Base-by-base conservation (phyloP, 2,888 invertebrate genomes). In the Archips xylosteana region DNA sequence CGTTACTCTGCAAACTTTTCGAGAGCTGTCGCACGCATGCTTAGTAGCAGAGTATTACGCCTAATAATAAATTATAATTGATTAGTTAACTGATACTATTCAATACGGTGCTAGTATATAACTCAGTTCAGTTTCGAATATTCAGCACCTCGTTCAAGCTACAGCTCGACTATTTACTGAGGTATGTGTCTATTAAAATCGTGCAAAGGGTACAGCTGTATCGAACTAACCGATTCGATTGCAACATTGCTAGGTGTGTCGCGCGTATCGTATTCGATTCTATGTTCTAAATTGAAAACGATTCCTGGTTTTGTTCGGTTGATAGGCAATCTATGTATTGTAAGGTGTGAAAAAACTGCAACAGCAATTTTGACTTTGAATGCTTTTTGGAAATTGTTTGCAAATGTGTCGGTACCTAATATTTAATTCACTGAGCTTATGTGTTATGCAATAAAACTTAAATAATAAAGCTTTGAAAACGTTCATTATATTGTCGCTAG, bases 231-330 rank as follows among this genome's bases (percentile, higher is more conserved):
- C 32, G 34, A 68, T 63, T 63, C 68, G 68, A 73, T 73, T 69
- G 73, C 39, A 59, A 59, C 68, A 73, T 64, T 64, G 59, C 68
- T 39, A 63, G 49, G 73, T 49, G 42, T 69, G 68, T 64, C 57
- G 39, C 61, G 62, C 67, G 68, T 64, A 59, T 68, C 68, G 57
- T n/a, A 60, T 72, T 49, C 63, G 59, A 49, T 59, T 68, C 66
- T 59, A 69, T 64, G 64, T 68, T 69, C 54, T 62, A 73, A 73
- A 73, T 73, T 73, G 73, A 73, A 72, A 73, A 59, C 68, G 73
- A 69, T 73, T 64, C 68, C 42, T 36, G 57, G 68, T 71, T 67
- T 62, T 64, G 59, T 69, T 54, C 59, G 59, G 49, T 63, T 60
- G 68, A 73, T 73, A 72, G 72, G 57, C 73, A 68, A 69, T 73